Percentiles rank a stretch among this genome's conserved stretches.
These are phyloP conservation scores for Phyllostomus hastatus DNA, from an alignment of 2,113 vertebrate species.

Conservation along the genomic window DNA sequence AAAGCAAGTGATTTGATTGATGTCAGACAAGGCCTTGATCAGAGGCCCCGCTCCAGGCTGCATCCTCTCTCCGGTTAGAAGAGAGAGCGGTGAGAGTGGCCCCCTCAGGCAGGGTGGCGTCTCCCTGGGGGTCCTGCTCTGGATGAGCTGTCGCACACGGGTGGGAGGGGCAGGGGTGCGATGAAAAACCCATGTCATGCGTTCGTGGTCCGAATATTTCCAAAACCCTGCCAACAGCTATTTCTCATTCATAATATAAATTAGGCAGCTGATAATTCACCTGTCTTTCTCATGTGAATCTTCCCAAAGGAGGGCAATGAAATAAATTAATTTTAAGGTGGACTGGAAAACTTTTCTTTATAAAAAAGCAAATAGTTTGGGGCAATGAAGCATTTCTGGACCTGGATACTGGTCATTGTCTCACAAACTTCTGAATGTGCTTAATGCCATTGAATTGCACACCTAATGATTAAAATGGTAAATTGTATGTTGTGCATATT, in stretches of 20 bases:
- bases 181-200: background rate
- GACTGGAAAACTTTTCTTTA: background rate
- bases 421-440: background rate
- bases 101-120: background rate
- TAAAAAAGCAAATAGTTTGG: background rate
- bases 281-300: background rate
- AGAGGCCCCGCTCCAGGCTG: background rate
- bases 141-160: background rate
- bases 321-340: background rate
- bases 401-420: background rate
- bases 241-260: background rate
- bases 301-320: background rate
- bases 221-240: background rate
- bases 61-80: background rate
- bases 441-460: background rate
- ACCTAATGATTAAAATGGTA: background rate
- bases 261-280: background rate
- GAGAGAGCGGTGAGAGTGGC: background rate
- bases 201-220: background rate
- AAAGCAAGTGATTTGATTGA: background rate
- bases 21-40: background rate
- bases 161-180: accelerated
- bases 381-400: background rate
- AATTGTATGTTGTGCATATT: background rate
- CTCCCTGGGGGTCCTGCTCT: background rate